phyloP scores from a whole-genome alignment of 2,113 vertebrate species.

The Chamaea fasciata region DNA sequence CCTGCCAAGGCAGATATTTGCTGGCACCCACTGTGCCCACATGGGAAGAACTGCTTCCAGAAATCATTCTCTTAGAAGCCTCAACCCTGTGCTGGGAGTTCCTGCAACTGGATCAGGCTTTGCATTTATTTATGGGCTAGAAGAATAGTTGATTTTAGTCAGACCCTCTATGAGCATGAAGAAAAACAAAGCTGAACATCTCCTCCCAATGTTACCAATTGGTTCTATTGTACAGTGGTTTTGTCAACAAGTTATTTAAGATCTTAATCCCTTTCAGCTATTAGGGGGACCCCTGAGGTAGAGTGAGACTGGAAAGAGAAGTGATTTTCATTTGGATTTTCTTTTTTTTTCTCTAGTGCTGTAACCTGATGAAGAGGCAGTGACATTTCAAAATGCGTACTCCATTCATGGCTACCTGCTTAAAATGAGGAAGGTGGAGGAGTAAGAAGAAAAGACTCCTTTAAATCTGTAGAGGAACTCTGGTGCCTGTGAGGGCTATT shows the following conservation, averaged over 20 bases:
- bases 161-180: background rate
- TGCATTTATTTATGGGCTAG: background rate
- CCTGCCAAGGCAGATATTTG: background rate
- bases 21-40: background rate
- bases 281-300: background rate
- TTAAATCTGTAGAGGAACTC: background rate
- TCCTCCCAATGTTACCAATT: background rate
- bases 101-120: background rate
- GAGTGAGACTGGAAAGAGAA: background rate
- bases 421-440: slow-evolving; percentile 39
- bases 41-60: background rate
- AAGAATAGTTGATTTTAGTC: background rate
- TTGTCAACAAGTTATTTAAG: background rate
- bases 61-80: background rate
- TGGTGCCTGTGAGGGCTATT: slow-evolving; percentile 12
- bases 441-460: slow-evolving; percentile 40
- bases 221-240: background rate
- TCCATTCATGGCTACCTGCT: background rate
- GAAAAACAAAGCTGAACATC: background rate
- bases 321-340: slow-evolving; percentile 30
- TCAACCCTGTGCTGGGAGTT: background rate
- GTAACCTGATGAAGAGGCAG: slow-evolving; percentile 13
- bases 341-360: background rate
- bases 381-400: background rate
- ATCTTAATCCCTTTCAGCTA: slow-evolving; percentile 17